Percentiles rank a stretch among this genome's conserved stretches.
Evolutionary conservation across 2,113 vertebrate species (phyloP).

Genomic region (Sarotherodon lohbergeri): DNA sequence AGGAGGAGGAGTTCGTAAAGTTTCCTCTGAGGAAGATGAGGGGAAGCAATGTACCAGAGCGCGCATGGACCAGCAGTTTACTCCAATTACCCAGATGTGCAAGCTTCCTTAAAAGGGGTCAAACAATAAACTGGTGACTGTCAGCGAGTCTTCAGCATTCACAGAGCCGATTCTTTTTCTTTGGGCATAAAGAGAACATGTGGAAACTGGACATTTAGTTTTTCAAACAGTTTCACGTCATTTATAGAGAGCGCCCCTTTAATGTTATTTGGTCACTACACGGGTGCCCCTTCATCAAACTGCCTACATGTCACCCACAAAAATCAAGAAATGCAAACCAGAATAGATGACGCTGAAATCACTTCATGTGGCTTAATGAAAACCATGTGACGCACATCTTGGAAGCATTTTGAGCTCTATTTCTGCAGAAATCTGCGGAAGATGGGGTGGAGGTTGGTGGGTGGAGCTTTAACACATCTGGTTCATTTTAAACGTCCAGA

Average conservation of each 20-base stretch:
- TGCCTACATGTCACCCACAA: not conserved
- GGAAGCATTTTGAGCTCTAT: slow-evolving; percentile 14
- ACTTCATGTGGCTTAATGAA: slow-evolving; percentile 17
- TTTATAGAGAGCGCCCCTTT: not conserved
- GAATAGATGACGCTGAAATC: not conserved
- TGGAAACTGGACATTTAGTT: not conserved
- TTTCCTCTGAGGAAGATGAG: not conserved
- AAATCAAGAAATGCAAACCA: not conserved
- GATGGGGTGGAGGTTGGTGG: not conserved
- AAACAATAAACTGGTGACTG: not conserved
- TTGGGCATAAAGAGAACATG: not conserved
- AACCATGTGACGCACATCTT: slow-evolving; percentile 24
- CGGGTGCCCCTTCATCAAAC: accelerated
- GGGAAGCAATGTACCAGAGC: not conserved
- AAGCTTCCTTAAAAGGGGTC: slow-evolving; percentile 48
- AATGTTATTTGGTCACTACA: not conserved
- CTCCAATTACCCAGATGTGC: not conserved
- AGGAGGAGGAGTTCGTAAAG: slow-evolving; percentile 23
- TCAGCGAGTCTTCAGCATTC: not conserved
- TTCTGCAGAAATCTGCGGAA: not conserved
- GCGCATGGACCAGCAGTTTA: slow-evolving; percentile 18
- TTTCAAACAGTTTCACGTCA: not conserved
- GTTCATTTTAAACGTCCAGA: slow-evolving; percentile 20
- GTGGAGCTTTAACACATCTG: slow-evolving; percentile 41
- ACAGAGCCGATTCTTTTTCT: not conserved